These are phyloP conservation scores for Eurytoma californica DNA, from an alignment of 2,888 invertebrate species.

Conservation along the genomic window DNA sequence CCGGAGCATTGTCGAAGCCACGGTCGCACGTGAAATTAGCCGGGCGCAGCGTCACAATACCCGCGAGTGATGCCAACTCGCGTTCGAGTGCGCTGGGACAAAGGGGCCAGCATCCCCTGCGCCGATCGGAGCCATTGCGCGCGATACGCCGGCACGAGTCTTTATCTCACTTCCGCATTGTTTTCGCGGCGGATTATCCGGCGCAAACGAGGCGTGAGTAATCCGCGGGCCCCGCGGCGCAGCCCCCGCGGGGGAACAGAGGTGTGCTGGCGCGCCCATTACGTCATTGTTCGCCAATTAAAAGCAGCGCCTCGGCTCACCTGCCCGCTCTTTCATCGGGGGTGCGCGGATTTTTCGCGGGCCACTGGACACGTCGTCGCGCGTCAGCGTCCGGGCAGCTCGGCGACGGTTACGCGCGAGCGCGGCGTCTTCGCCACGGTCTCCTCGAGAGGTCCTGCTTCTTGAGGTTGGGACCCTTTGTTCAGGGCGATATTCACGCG, in stretches of 20 bases:
- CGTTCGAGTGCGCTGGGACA: conserved; percentile 1
- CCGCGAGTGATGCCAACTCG: neutral
- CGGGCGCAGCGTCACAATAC: conserved; percentile 36
- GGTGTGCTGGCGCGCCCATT: conserved; percentile 66
- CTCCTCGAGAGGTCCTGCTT: neutral
- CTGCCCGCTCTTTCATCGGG: conserved; percentile 58
- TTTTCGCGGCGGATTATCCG: conserved; percentile 57
- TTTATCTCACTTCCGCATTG: conserved; percentile 48
- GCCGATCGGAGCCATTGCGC: neutral
- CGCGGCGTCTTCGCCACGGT: neutral
- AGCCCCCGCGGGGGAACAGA: conserved; percentile 54
- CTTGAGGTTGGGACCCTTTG: neutral
- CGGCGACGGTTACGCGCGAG: conserved; percentile 14
- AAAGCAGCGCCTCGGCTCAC: conserved; percentile 70
- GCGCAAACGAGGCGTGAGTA: conserved; percentile 62
- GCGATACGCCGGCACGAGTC: conserved; percentile 32
- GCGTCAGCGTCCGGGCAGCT: conserved; percentile 24
- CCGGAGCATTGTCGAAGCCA: conserved; percentile 24
- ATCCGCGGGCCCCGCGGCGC: conserved; percentile 56
- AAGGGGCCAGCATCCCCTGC: neutral
- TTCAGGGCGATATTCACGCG: neutral
- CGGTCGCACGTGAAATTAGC: conserved; percentile 54
- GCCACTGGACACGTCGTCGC: conserved; percentile 68
- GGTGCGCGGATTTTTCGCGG: conserved; percentile 64
- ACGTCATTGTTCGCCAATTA: conserved; percentile 72